These are phyloP conservation scores for Helostoma temminkii DNA, from an alignment of 2,797 vertebrate genomes.

Conservation along the genomic window DNA sequence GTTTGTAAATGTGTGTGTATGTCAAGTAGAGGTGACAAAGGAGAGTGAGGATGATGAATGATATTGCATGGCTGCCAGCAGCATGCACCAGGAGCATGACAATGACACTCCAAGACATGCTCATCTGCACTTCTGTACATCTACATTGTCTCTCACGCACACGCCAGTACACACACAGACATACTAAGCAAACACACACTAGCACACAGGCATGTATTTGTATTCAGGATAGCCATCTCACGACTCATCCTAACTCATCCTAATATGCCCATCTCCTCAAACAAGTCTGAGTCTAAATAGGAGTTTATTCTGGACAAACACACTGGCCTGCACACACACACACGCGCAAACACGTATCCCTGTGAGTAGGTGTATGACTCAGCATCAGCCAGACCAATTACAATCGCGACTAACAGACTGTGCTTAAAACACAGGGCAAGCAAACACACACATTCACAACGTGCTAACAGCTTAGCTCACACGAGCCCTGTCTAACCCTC, in stretches of 20 bases:
- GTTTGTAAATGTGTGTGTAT: constrained; percentile 9
- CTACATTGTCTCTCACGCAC: constrained; percentile 14
- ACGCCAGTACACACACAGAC: constrained; percentile 10
- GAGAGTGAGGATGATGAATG: constrained; percentile 49
- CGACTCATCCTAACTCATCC: constrained; percentile 72
- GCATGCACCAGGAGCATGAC: constrained; percentile 59
- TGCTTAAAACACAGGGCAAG: constrained; percentile 64
- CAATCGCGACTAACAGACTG: constrained; percentile 72
- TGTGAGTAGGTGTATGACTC: constrained; percentile 78
- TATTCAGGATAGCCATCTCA: constrained; percentile 73
- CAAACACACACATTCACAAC: constrained; percentile 43
- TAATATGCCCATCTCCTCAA: constrained; percentile 74
- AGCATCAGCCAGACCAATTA: constrained; percentile 80
- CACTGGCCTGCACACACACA: constrained; percentile 26
- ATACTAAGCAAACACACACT: constrained; percentile 22
- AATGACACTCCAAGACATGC: constrained; percentile 45
- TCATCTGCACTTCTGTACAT: constrained; percentile 36
- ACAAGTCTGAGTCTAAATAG: constrained; percentile 70
- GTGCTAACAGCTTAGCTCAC: constrained; percentile 61
- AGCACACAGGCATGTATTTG: constrained; percentile 53
- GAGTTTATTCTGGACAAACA: constrained; percentile 76
- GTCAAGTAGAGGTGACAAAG: constrained; percentile 60
- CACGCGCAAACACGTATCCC: constrained; percentile 42
- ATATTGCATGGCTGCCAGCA: constrained; percentile 46
- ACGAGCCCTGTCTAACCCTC: constrained; percentile 53